Evolutionary conservation across 2,888 invertebrate species (phyloP), one percentile per base, ranked within the genome.

Genomic region (Cerceris rybyensis): DNA sequence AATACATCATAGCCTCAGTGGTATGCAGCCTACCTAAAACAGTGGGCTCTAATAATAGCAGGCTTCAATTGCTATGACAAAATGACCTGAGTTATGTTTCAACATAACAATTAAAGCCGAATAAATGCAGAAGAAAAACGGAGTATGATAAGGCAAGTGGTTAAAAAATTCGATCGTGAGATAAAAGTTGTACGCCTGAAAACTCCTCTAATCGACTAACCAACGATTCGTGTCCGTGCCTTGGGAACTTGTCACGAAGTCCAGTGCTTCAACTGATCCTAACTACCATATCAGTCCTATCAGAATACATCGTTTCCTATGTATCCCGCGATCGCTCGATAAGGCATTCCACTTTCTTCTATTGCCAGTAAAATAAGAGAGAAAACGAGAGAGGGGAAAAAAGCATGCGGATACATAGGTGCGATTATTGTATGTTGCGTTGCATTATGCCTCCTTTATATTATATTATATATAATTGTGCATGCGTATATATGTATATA

Each of bases 391-490:
- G 16, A 9, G 41, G 13, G 14, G 6, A 14, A 14, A 14, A 17
- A 17, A 7, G 13, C 4, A 52, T n/a, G n/a, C 41, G 16, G n/a
- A 61, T 49, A 50, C 8, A 16, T 39, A 52, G 14, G 54, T 13
- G 16, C 11, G 17, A 64, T 43, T 41, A 46, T 70, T 46, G 54
- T 70, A 14, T 54, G 41, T 57, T 67, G 55, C 52, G 52, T 57
- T 74, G 71, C 55, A 69, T 57, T 58, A 67, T 61, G 60, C 55
- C 54, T 67, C 50, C 63, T 59, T 68, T 74, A 17, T 71, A 69
- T 69, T 69, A 42, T 75, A 74, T 73, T 74, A 73, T 57, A 52
- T 69, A 52, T 65, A 75, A 70, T 59, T 78, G 17, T 39, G 69
- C 58, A 71, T 79, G 71, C 58, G 66, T 64, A 59, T 54, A 70